Conservation (phyloP, 2,113 vertebrate species). For the Syngnathoides biaculeatus region DNA sequence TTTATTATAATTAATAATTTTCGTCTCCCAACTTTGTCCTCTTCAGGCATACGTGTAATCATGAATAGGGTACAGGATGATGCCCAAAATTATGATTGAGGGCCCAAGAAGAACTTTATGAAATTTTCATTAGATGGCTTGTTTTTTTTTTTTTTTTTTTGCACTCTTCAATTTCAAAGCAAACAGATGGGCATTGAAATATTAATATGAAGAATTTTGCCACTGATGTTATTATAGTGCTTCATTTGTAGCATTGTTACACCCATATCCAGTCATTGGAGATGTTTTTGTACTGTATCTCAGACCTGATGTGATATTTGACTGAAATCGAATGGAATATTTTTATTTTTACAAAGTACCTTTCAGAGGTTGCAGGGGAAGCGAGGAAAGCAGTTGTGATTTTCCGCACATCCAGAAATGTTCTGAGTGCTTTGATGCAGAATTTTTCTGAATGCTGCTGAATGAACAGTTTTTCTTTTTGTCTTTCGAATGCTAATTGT, state of each 20-base stretch:
- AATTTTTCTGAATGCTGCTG: constrained; percentile 55
- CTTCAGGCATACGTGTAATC: neutral
- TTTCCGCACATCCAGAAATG: constrained; percentile 52
- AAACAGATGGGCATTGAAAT: neutral
- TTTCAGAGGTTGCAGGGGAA: constrained; percentile 47
- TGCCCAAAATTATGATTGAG: neutral
- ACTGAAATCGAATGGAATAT: constrained; percentile 36
- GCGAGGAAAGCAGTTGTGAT: constrained; percentile 43
- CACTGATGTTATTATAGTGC: neutral
- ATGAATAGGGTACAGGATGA: neutral
- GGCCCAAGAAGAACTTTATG: neutral
- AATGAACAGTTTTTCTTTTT: constrained; percentile 71
- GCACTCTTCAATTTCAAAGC: neutral
- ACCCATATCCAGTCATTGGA: constrained; percentile 67
- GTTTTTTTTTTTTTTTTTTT: neutral
- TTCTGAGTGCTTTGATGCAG: constrained; percentile 37
- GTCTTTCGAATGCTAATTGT: constrained; percentile 44
- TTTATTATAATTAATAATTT: neutral
- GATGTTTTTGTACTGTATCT: constrained; percentile 58
- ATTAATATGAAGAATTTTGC: neutral
- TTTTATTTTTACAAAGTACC: neutral
- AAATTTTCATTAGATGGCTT: neutral
- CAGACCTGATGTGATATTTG: constrained; percentile 38
- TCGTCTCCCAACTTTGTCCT: neutral
- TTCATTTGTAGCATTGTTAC: constrained; percentile 34